Base-by-base conservation (phyloP, 2,797 vertebrate genomes). In the Channa striata region DNA sequence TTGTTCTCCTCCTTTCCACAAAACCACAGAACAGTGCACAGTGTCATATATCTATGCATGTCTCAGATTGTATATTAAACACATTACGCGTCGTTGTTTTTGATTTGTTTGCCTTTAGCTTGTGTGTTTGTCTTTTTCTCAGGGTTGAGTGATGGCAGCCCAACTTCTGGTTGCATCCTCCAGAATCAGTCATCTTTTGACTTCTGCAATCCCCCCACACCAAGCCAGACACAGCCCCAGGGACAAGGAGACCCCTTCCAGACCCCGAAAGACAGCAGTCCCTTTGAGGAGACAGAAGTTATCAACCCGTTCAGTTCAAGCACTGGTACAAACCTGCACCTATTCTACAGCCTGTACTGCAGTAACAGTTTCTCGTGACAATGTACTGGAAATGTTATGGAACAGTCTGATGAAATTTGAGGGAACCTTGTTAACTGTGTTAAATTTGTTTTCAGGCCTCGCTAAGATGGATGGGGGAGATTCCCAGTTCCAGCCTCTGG, bases 381-480 rank as follows among this genome's bases (percentile, higher is more conserved):
- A 33, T 42, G 17, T 37, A 0, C 19, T 4, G 1, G 10, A 59
- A 52, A 72, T 9, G 14, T 42, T 30, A 25, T 1, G 12, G 16
- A 62, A 11, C 2, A 23, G 5, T 44, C 9, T 25, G 8, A 9
- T 19, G 34, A 51, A 33, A 13, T 14, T 65, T 56, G 68, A 30
- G 57, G 52, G 68, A 79, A 57, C 12, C 25, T 0, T 19, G 74
- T 57, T n/a, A 30, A 30, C 25, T 16, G 17, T 17, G 3, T 56
- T 56, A 0, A 39, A n/a, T 57, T 62, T 16, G 60, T 11, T 74
- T 84, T n/a, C 68, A 98, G 97, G 95, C 74, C 83, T 96, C 52
- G 85, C 94, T 13, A 96, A 98, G 72, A 91, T 95, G 86, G 97
- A 98, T 69, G 80, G 94, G 75, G 90, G 94, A 52, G 93, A 95